phyloP scores from a whole-genome alignment of 2,797 vertebrate species.

The Rhodeus uyekii region DNA sequence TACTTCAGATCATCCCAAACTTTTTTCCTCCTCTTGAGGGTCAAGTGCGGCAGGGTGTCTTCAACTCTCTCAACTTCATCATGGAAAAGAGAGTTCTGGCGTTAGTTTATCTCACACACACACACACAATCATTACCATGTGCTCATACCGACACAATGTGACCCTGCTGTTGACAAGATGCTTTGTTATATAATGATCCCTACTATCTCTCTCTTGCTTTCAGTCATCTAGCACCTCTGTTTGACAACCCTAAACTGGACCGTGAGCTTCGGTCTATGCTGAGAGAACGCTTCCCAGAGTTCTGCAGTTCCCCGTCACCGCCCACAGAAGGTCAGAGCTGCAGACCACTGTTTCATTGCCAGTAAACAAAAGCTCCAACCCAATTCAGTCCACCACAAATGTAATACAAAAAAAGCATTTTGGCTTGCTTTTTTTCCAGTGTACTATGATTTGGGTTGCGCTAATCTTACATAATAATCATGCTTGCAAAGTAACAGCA shows the following conservation, averaged over 20 bases:
- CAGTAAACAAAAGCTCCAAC: background rate
- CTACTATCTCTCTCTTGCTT: background rate
- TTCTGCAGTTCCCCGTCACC: slow-evolving; percentile 94
- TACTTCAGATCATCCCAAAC: slow-evolving; percentile 90
- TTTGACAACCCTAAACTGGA: slow-evolving; percentile 98
- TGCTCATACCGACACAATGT: background rate
- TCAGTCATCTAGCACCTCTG: slow-evolving; percentile 91
- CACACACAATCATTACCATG: background rate
- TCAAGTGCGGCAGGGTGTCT: slow-evolving; percentile 92
- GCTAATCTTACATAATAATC: background rate
- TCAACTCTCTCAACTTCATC: slow-evolving; percentile 95
- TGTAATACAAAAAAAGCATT: background rate
- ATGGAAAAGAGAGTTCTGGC: slow-evolving; percentile 97
- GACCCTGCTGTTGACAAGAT: background rate
- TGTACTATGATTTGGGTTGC: background rate
- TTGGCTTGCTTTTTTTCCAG: background rate
- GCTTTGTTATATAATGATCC: background rate
- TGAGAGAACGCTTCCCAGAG: slow-evolving; percentile 94
- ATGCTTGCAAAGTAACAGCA: background rate
- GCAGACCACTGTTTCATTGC: background rate
- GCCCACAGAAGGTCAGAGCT: slow-evolving; percentile 86
- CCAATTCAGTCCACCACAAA: background rate
- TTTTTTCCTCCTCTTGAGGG: slow-evolving; percentile 91
- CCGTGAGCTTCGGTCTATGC: slow-evolving; percentile 92
- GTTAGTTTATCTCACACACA: slow-evolving; percentile 76